Percentiles rank a stretch among this genome's conserved stretches.
Conservation (phyloP, 2,888 invertebrate species). For the Bruchidius siliquastri region DNA sequence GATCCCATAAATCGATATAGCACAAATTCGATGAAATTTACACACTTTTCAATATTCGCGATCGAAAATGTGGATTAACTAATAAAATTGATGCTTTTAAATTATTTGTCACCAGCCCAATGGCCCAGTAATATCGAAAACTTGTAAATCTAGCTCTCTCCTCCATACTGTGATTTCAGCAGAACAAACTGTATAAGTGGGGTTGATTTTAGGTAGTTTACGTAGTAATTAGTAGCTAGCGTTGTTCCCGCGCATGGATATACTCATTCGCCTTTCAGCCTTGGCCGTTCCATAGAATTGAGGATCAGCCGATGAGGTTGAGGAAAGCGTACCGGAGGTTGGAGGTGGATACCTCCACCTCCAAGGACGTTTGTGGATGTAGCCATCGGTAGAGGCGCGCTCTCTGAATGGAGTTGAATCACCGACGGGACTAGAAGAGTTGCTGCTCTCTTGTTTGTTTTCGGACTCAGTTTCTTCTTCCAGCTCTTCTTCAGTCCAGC, state of each 20-base stretch:
- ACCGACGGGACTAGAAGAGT: conserved; percentile 37
- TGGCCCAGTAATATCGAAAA: no score
- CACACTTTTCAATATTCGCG: no score
- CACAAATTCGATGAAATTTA: no score
- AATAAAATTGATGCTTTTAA: no score
- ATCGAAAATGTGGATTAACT: no score
- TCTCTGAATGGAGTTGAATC: conserved; percentile 60
- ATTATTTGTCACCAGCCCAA: no score
- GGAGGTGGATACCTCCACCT: conserved; percentile 56
- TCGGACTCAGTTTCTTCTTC: conserved; percentile 57
- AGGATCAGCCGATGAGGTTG: conserved; percentile 32
- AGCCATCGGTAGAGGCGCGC: conserved; percentile 72
- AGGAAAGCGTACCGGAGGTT: conserved; percentile 25
- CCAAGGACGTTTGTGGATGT: conserved; percentile 56
- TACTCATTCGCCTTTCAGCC: conserved; percentile 69
- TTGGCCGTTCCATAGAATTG: conserved; percentile 43
- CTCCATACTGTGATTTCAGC: no score
- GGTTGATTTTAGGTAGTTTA: no score
- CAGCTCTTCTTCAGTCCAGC: conserved; percentile 61
- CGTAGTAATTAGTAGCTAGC: conserved; percentile 44
- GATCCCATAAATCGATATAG: no score
- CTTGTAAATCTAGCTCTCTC: no score
- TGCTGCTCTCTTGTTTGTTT: conserved; percentile 31
- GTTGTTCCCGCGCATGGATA: conserved; percentile 67
- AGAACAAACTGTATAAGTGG: no score